Percentiles rank a stretch among this genome's conserved stretches.
Evolutionary conservation across 2,113 vertebrate genomes (phyloP).

Genomic region (Bubo blakistoni): DNA sequence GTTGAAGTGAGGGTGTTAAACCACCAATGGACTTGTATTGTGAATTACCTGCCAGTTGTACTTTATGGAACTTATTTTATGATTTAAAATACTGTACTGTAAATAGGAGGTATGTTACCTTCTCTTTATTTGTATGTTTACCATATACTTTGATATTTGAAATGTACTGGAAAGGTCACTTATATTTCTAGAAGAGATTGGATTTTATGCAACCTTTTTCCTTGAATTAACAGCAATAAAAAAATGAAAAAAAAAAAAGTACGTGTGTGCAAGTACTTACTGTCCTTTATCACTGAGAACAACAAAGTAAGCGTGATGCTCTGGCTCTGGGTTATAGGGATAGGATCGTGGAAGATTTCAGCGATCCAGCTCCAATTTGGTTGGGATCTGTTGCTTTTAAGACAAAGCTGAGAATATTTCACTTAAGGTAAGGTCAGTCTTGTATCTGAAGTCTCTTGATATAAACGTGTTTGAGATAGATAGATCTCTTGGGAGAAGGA

Average conservation of each 20-base stretch:
- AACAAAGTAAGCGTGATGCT: neutral
- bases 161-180: constrained; percentile 92
- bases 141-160: constrained; percentile 94
- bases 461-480: neutral
- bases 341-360: neutral
- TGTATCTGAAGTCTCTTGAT: neutral
- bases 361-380: neutral
- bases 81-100: constrained; percentile 90
- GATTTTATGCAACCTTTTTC: constrained; percentile 92
- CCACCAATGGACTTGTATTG: constrained; percentile 66
- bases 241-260: constrained; percentile 67
- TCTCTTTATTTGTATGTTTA: constrained; percentile 90
- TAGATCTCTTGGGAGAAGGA: neutral
- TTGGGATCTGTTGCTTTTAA: neutral
- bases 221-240: constrained; percentile 96
- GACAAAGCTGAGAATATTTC: neutral
- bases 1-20: constrained; percentile 73
- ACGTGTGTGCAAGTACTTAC: constrained; percentile 1
- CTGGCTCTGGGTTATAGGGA: neutral
- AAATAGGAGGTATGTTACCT: constrained; percentile 82
- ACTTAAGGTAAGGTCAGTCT: neutral
- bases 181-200: constrained; percentile 94
- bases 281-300: constrained; percentile 32
- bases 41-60: constrained; percentile 78
- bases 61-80: constrained; percentile 80